These are phyloP conservation scores for Epinephelus malabaricus DNA, from an alignment of 2,797 vertebrate species.

Conservation along the genomic window DNA sequence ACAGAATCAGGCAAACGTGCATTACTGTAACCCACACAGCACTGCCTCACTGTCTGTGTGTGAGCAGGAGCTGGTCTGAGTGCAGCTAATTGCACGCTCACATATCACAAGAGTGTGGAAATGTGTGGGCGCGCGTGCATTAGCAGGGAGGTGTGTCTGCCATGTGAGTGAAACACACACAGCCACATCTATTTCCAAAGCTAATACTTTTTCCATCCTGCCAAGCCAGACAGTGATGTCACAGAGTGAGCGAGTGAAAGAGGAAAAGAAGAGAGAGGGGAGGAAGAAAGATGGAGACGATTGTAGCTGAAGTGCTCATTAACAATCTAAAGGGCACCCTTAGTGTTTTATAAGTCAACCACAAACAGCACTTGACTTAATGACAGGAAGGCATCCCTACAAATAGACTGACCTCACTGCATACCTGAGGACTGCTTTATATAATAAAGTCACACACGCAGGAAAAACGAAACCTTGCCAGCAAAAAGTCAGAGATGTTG, in stretches of 20 bases:
- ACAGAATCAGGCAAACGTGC: constrained; percentile 52
- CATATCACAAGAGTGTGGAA: constrained; percentile 55
- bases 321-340: constrained; percentile 42
- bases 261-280: neutral
- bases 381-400: constrained; percentile 64
- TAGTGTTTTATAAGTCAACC: constrained; percentile 70
- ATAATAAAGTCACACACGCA: constrained; percentile 40
- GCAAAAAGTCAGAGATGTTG: constrained; percentile 40
- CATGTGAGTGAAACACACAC: constrained; percentile 58
- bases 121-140: constrained; percentile 51
- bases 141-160: constrained; percentile 65
- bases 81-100: constrained; percentile 26
- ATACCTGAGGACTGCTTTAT: constrained; percentile 52
- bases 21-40: constrained; percentile 56
- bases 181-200: constrained; percentile 65
- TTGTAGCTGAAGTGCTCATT: constrained; percentile 28
- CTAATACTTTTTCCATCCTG: constrained; percentile 77
- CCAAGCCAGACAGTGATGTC: constrained; percentile 78
- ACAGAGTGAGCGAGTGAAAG: constrained; percentile 46
- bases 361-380: constrained; percentile 60
- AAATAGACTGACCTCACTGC: constrained; percentile 46
- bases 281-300: constrained; percentile 32
- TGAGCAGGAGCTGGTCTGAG: constrained; percentile 26
- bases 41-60: constrained; percentile 60
- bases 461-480: constrained; percentile 29